These are phyloP conservation scores for Globicephala melas DNA, from an alignment of 2,113 vertebrate species.

Conservation along the genomic window DNA sequence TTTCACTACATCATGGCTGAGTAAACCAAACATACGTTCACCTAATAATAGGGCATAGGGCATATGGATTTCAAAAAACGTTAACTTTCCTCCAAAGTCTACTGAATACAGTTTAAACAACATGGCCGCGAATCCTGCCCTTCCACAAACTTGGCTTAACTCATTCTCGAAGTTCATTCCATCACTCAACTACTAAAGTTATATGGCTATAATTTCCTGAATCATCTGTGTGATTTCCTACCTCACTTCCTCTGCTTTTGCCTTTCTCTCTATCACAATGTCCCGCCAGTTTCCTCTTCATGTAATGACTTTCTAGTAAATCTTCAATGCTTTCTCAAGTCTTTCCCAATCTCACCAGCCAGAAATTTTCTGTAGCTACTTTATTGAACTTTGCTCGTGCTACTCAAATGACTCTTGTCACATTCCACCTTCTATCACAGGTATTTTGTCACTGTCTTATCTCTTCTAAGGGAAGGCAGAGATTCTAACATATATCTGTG, in stretches of 20 bases:
- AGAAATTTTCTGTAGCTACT: not conserved
- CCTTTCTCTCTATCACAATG: not conserved
- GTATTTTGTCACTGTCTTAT: conserved; percentile 22
- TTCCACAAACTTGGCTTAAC: not conserved
- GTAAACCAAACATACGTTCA: not conserved
- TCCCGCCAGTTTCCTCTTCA: not conserved
- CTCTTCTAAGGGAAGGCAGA: conserved; percentile 29
- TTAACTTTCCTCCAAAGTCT: not conserved
- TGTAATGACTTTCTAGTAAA: not conserved
- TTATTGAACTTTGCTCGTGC: not conserved
- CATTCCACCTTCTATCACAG: not conserved
- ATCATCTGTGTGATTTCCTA: not conserved
- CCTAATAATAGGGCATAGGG: not conserved
- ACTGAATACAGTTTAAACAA: not conserved
- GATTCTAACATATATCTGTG: not conserved
- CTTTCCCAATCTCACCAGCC: not conserved
- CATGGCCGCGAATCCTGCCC: not conserved
- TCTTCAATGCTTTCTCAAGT: not conserved
- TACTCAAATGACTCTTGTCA: not conserved
- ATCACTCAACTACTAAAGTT: not conserved
- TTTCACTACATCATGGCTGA: not conserved
- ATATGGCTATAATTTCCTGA: not conserved
- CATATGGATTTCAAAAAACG: not conserved
- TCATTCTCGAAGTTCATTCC: not conserved
- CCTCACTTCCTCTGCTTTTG: not conserved